phyloP scores from a whole-genome alignment of 2,888 invertebrate species.

The Napeogenes inachia region DNA sequence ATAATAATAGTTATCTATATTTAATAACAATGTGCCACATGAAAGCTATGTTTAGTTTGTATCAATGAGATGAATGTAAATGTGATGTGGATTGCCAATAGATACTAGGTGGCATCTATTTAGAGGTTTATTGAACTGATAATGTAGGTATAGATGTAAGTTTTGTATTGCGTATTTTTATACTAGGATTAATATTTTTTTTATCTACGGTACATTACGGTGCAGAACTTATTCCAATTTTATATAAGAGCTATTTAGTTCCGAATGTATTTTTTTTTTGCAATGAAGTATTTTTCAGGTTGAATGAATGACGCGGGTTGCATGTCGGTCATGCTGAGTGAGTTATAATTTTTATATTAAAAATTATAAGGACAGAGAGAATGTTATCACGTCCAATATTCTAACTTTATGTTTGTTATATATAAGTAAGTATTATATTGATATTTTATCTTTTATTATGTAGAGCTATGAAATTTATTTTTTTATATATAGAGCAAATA shows the following conservation, averaged over 20 bases:
- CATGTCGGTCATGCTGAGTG: slow-evolving; percentile 43
- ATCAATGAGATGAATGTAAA: slow-evolving; percentile 30
- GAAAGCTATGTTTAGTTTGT: slow-evolving; percentile 30
- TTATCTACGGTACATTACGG: background rate
- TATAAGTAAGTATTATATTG: slow-evolving; percentile 68
- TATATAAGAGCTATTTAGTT: slow-evolving; percentile 1
- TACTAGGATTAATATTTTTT: slow-evolving; percentile 35
- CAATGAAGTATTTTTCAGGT: slow-evolving; percentile 43
- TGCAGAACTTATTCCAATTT: slow-evolving; percentile 1
- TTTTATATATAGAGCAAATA: slow-evolving; percentile 69
- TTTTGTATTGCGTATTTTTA: slow-evolving; percentile 19
- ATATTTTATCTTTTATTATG: slow-evolving; percentile 71
- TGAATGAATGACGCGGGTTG: slow-evolving; percentile 41
- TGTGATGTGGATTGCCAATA: slow-evolving; percentile 8
- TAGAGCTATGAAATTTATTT: slow-evolving; percentile 65
- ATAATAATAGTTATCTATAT: slow-evolving; percentile 27
- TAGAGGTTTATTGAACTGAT: slow-evolving; percentile 68
- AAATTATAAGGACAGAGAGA: slow-evolving; percentile 66
- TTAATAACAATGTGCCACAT: slow-evolving; percentile 46
- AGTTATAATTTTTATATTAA: slow-evolving; percentile 75
- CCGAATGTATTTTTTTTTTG: slow-evolving; percentile 12
- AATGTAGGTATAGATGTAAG: slow-evolving; percentile 55
- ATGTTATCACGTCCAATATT: slow-evolving; percentile 66
- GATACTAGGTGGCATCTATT: slow-evolving; percentile 7
- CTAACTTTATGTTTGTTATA: slow-evolving; percentile 57